A percentile compares a stretch with the other conserved stretches of the same genome.
Conservation (phyloP, 1,140 invertebrate genomes). For the Drosophila fuyamai region DNA sequence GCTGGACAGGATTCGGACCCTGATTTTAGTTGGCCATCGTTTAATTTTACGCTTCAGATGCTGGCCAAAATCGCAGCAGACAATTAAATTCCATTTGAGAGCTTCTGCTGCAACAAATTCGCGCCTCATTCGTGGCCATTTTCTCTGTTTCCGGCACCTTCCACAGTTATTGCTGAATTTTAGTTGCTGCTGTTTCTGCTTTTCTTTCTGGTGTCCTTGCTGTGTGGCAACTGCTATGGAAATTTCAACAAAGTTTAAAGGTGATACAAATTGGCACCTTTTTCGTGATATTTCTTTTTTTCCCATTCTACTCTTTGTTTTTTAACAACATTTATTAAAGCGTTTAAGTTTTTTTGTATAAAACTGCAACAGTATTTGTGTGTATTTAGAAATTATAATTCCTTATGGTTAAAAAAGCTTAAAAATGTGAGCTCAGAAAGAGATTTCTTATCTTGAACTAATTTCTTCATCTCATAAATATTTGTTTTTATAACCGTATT, state of each 20-base stretch:
- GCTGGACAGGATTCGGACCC: constrained; percentile 34
- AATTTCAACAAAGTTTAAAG: constrained; percentile 1
- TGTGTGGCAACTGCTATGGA: not conserved
- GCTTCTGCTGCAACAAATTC: constrained; percentile 47
- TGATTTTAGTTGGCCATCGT: constrained; percentile 66
- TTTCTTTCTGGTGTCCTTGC: not conserved
- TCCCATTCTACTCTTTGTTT: too few relatives aligned
- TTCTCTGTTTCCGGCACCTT: not conserved
- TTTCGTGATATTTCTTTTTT: not conserved
- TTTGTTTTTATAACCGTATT: too few relatives aligned
- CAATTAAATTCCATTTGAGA: constrained; percentile 73
- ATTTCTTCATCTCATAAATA: too few relatives aligned
- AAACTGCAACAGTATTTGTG: too few relatives aligned
- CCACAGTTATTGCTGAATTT: constrained; percentile 5
- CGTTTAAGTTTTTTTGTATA: too few relatives aligned
- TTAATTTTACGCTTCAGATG: constrained; percentile 70
- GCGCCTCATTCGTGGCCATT: constrained; percentile 15
- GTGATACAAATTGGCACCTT: constrained; percentile 21
- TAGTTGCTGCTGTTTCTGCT: not conserved
- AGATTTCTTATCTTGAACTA: too few relatives aligned
- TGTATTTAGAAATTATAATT: too few relatives aligned
- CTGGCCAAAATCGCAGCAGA: constrained; percentile 53
- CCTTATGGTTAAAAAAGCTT: too few relatives aligned
- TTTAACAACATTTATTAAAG: not conserved
- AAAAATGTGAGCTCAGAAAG: too few relatives aligned